A percentile compares a stretch with the other conserved stretches of the same genome.
Conservation (phyloP, 1,140 invertebrate species). For the Hyles vespertilio region DNA sequence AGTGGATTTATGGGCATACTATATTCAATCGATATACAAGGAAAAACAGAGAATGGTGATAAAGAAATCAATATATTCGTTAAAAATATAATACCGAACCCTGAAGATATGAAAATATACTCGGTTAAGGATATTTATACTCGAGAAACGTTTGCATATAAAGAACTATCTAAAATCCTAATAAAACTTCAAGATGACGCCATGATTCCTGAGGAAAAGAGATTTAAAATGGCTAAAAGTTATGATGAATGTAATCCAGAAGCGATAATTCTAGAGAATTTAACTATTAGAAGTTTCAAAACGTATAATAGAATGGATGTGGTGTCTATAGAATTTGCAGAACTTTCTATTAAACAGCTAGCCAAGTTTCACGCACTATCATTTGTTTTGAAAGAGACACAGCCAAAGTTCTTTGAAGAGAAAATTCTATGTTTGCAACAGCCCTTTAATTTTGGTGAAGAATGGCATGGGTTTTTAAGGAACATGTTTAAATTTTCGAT, state of each 20-base stretch:
- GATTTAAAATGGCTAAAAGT: conserved; percentile 27
- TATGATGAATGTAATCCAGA: conserved; percentile 25
- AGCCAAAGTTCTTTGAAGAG: conserved; percentile 22
- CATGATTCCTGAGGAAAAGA: conserved; percentile 26
- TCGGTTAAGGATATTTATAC: conserved; percentile 18
- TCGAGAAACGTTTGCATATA: conserved; percentile 35
- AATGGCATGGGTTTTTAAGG: conserved; percentile 32
- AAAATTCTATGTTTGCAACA: conserved; percentile 34
- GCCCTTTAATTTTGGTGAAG: conserved; percentile 38
- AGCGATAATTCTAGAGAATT: conserved; percentile 37
- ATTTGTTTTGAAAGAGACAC: conserved; percentile 19
- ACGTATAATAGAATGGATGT: conserved; percentile 26
- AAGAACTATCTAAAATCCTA: conserved; percentile 27
- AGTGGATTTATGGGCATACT: conserved; percentile 31
- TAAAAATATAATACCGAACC: conserved; percentile 25
- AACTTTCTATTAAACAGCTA: conserved; percentile 13
- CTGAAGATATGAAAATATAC: conserved; percentile 26
- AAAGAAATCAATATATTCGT: conserved; percentile 38
- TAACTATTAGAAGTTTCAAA: conserved; percentile 32
- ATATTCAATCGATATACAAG: conserved; percentile 32
- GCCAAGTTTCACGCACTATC: conserved; percentile 28
- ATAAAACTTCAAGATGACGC: conserved; percentile 34
- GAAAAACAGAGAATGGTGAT: conserved; percentile 20
- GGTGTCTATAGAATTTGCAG: conserved; percentile 28
- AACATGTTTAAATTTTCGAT: conserved; percentile 34